A percentile compares a stretch with the other conserved stretches of the same genome.
Conservation (phyloP, 2,888 invertebrate species). For the Xanthorhoe spadicearia region DNA sequence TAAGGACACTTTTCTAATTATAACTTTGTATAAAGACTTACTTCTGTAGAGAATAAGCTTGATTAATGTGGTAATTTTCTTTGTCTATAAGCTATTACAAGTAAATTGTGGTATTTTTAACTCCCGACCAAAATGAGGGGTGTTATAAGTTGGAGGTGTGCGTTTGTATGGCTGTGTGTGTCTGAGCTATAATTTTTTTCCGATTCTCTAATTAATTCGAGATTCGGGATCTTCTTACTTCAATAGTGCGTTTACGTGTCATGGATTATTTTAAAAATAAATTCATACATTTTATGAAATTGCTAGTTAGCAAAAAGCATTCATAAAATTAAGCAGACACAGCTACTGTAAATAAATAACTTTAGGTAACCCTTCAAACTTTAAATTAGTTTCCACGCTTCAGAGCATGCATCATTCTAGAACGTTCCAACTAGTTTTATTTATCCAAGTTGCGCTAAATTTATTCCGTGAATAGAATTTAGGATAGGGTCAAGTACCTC, state of each 20-base stretch:
- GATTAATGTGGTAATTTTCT: conserved; percentile 3
- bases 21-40: conserved; percentile 39
- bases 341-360: conserved; percentile 53
- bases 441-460: conserved; percentile 34
- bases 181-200: no score
- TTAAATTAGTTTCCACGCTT: conserved; percentile 65
- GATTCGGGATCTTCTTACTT: no score
- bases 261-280: no score
- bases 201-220: no score
- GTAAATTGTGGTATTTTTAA: not conserved
- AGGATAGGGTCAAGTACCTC: conserved; percentile 24
- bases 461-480: conserved; percentile 31
- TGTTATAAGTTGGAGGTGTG: no score
- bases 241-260: no score
- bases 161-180: no score
- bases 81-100: not conserved
- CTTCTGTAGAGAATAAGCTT: conserved; percentile 15
- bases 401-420: conserved; percentile 59
- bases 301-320: not conserved
- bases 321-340: conserved; percentile 23
- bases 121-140: no score
- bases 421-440: conserved; percentile 53
- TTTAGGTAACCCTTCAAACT: conserved; percentile 55
- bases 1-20: conserved; percentile 43
- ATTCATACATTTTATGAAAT: no score